Base-by-base conservation (phyloP, 2,888 invertebrate genomes). In the Brachypalpus laphriformis region DNA sequence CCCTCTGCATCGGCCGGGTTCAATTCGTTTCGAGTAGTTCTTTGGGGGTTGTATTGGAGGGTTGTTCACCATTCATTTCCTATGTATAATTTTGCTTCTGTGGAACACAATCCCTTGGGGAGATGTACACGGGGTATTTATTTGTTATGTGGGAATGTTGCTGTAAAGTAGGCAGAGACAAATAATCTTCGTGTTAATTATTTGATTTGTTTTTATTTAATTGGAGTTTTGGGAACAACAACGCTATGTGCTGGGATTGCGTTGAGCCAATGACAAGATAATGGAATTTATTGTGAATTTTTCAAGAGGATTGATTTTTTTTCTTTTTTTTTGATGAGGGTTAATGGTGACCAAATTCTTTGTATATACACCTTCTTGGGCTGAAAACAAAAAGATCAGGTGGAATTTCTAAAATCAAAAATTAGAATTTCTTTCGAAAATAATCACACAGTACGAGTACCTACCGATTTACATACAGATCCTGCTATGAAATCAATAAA, bases 191-290 rank as follows among this genome's bases (percentile, higher is more conserved):
- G 65, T 85, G 85, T 85, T 83, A 83, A 83, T 83, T 80, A 80
- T 80, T 83, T 83, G 83, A 85, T 85, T 85, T 85, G 85, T 80
- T 81, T 85, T 81, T 85, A 81, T 81, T 85, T 85, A 85, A 81
- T 81, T 81, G 66, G 81, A 71, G 54, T 81, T 76, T 59, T 66
- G 83, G 83, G 74, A 83, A 16, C 14, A 74, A 22, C 54, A 54
- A 66, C 40, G 6, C 40, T 14, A 49, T 40, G 34, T 14, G 28
- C 16, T 57, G 82, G 71, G 70, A 76, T 65, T 76, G 51, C 47
- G 9, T 3, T 42, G 31, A 59, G 65, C 76, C 82, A 76, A 76
- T 71, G 76, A 37, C 20, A 56, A 45, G 59, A 66, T 66, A 71
- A 61, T 59, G 54, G 34, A 82, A 68, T 78, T 47, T 68, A 65